Base-by-base conservation (phyloP, 2,113 vertebrate species). In the Melanotaenia duboulayi region DNA sequence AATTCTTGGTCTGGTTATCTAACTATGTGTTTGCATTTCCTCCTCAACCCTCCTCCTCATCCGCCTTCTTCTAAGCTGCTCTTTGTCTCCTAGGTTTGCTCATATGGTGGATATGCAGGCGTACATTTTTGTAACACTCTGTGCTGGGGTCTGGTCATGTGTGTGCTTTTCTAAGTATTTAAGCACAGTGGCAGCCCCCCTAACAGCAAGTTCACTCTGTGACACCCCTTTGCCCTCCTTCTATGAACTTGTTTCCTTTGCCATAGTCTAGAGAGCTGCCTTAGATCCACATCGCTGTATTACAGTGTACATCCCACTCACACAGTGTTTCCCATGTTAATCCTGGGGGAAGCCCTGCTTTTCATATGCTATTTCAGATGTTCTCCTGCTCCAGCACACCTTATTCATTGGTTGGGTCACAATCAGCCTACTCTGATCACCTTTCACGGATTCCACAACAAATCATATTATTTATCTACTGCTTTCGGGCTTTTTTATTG, bases 1-100 rank as follows among this genome's bases (percentile, higher is more conserved):
- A 82, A 83, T 89, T 83, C 85, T 89, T 81, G 19, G 44, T 88
- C 66, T 69, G 25, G 81, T 91, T 91, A 92, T 92, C 83, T 86
- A 89, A 89, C 75, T 69, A 44, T 77, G 73, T 78, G 81, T 84
- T 90, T 80, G 80, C 80, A 74, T 85, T 58, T 87, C 83, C 69
- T 77, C 71, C 80, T 75, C 82, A 39, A 8, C 78, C 81, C 80
- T 85, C 84, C 81, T 84, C 81, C 65, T 80, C 84, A 72, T 81
- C 78, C 90, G 79, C 89, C 90, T 87, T 77, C 82, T 89, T 71
- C 85, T 88, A 82, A 87, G 84, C 87, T 90, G 91, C 78, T 90
- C 83, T 89, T 85, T 81, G 83, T 90, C 84, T 88, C 78, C 60
- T 75, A 20, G 82, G 66, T 81, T 82, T 80, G 77, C 65, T 74